Percentiles rank a stretch among this genome's conserved stretches.
Conservation (phyloP, 2,113 vertebrate species). For the Clarias macrocephalus region DNA sequence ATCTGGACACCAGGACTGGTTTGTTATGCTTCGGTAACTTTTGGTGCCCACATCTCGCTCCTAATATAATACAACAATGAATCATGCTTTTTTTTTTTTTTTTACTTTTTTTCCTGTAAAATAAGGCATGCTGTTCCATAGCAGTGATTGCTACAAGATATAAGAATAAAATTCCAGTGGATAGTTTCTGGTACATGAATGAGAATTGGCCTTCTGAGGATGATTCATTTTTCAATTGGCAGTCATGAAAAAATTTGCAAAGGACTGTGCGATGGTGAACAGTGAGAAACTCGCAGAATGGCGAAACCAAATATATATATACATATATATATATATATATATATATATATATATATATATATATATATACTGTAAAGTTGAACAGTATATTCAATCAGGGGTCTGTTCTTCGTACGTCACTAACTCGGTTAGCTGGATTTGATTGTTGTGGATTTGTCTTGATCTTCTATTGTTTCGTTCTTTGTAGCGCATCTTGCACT, state of each 20-base stretch:
- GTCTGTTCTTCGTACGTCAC: too few species aligned
- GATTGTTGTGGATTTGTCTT: too few species aligned
- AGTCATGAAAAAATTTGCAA: not conserved
- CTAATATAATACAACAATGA: conserved; percentile 1
- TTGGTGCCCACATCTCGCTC: not conserved
- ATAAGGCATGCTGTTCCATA: not conserved
- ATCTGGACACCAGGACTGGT: not conserved
- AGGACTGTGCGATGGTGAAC: not conserved
- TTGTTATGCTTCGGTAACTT: not conserved
- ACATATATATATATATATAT: too few species aligned
- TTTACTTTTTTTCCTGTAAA: not conserved
- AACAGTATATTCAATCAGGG: not conserved
- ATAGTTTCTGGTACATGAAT: not conserved
- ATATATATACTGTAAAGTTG: too few species aligned
- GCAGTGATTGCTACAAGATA: not conserved
- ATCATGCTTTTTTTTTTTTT: not conserved
- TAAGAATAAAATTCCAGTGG: not conserved
- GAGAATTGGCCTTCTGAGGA: not conserved
- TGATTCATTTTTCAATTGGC: not conserved
- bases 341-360: too few species aligned
- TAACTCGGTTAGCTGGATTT: too few species aligned
- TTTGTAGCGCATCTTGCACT: too few species aligned
- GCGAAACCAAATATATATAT: not conserved
- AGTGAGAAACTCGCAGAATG: not conserved
- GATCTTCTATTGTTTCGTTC: too few species aligned